Evolutionary conservation across 2,113 vertebrate genomes (phyloP), one percentile per base, ranked within the genome.

Genomic region (Phocoena phocoena): DNA sequence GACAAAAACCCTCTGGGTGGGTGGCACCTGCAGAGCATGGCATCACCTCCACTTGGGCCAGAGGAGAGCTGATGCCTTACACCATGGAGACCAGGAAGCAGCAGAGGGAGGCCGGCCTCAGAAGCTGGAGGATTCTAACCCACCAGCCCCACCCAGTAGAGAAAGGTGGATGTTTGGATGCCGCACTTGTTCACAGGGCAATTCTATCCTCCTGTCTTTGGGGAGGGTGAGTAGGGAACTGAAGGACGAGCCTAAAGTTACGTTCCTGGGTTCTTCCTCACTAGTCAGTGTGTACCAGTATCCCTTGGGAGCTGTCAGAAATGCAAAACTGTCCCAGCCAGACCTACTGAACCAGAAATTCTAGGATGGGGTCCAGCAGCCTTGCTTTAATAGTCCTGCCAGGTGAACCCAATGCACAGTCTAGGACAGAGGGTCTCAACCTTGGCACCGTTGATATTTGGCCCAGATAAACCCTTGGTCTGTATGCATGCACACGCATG

Each of bases 11-110:
- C 11, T 38, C 10, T 18, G 26, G 31, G 25, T 1, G 9, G 47
- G 8, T 0, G 0, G 15, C 2, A 2, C 36, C 31, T 7, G 31
- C 5, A 5, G 36, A 76, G 10, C 38, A 15, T 12, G 2, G 15
- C 0, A 0, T 31, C 55, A 3, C 21, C 5, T 44, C 44, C 63
- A 8, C 0, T 8, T 5, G 14, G 47, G 14, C 28, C 28, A 65
- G 20, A 50, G 28, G 11, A 63, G 41, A 71, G 55, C 1, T 3
- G 8, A 3, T 21, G 15, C 6, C 15, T 60, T 8, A 1, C 12
- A 36, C 8, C 2, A 0, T 0, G 41, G 76, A 38, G 17, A 8
- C 18, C 31, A 7, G 12, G 5, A 1, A 11, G 6, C 28, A 36
- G 60, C 44, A 76, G 31, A 15, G 73, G 67, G 44, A 26, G 53